Evolutionary conservation across 53 echinoderm and acorn worm genomes (phyloP).

Genomic region (Arbacia lixula): DNA sequence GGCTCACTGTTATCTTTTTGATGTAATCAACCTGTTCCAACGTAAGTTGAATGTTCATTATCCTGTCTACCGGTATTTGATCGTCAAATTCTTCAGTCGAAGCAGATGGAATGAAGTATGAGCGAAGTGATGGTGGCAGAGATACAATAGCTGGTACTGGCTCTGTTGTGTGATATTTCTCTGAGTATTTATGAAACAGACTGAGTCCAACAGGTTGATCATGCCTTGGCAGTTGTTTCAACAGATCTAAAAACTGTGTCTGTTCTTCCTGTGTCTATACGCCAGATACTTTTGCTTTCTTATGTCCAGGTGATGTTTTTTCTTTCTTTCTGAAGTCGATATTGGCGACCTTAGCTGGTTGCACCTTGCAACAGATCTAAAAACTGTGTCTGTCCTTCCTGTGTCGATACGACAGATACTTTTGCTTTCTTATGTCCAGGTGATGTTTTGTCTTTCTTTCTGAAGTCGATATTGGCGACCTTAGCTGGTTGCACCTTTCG

Average conservation of each 20-base stretch:
- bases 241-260: conserved; percentile 18
- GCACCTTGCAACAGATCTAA: conserved; percentile 12
- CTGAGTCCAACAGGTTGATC: conserved; percentile 49
- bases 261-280: conserved; percentile 28
- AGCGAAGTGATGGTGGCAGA: conserved; percentile 21
- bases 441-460: conserved; percentile 20
- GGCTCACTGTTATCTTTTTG: conserved; percentile 36
- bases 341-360: conserved; percentile 14
- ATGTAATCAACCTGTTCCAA: conserved; percentile 8
- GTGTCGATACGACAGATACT: conserved; percentile 16
- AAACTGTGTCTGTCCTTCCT: conserved; percentile 33
- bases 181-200: conserved; percentile 34
- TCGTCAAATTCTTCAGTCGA: not conserved
- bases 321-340: conserved; percentile 10
- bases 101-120: conserved; percentile 2
- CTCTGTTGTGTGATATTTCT: conserved; percentile 11
- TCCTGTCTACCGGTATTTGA: conserved; percentile 6
- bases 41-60: conserved; percentile 28
- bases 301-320: conserved; percentile 35
- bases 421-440: conserved; percentile 30
- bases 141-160: conserved; percentile 18
- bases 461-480: conserved; percentile 22
- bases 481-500: conserved; percentile 51
- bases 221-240: conserved; percentile 16
- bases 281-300: conserved; percentile 17